These are phyloP conservation scores for Pipistrellus pygmaeus DNA, from an alignment of 2,797 vertebrate species.

Conservation along the genomic window DNA sequence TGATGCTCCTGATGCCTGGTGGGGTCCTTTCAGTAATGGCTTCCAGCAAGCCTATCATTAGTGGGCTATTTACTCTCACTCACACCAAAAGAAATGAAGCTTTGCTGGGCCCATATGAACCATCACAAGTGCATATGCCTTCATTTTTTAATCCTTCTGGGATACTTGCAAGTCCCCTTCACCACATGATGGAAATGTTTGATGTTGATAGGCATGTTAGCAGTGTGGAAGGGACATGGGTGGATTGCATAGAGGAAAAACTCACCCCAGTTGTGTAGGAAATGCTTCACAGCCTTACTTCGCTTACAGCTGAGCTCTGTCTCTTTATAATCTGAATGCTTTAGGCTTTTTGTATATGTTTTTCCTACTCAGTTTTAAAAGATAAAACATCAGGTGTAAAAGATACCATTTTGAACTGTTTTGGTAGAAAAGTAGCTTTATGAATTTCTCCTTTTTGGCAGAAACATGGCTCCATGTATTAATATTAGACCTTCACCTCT, in stretches of 20 bases:
- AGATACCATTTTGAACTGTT: not conserved
- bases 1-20: not conserved
- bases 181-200: not conserved
- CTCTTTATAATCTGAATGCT: not conserved
- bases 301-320: not conserved
- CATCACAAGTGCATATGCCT: not conserved
- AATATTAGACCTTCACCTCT: not conserved
- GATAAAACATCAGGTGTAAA: too few species aligned
- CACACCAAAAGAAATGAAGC: not conserved
- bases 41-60: not conserved
- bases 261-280: not conserved
- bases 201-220: not conserved
- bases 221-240: too few species aligned
- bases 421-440: slow-evolving; percentile 21
- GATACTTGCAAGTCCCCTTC: not conserved
- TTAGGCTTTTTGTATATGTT: not conserved
- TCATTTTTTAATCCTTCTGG: not conserved
- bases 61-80: not conserved
- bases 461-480: not conserved
- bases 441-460: not conserved
- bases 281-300: not conserved
- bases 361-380: not conserved
- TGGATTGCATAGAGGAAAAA: not conserved
- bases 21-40: not conserved
- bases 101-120: not conserved